phyloP scores from a whole-genome alignment of 2,113 vertebrate genomes.

The Nerophis lumbriciformis region DNA sequence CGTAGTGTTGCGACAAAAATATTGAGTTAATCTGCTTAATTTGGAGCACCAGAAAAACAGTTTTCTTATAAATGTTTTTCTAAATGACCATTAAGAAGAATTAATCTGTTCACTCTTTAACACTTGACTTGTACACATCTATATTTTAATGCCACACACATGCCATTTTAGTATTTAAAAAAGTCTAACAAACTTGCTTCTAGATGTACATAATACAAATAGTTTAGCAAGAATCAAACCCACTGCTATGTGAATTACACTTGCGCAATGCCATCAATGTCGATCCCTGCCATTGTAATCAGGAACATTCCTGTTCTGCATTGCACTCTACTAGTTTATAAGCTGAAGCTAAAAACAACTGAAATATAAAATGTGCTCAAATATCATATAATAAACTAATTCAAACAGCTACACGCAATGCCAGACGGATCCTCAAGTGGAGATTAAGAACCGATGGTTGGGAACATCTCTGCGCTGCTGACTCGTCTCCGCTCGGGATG shows the following conservation, averaged over 20 bases:
- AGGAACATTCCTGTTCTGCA: constrained; percentile 26
- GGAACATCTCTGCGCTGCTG: too few species aligned
- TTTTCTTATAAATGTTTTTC: too few species aligned
- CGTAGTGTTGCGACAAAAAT: too few species aligned
- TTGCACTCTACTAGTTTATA: constrained; percentile 7
- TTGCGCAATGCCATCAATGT: constrained; percentile 5
- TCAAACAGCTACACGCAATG: constrained; percentile 31
- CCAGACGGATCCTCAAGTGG: constrained; percentile 52
- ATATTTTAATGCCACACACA: constrained; percentile 12
- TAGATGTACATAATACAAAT: neutral
- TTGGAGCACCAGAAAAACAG: too few species aligned
- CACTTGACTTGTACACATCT: constrained; percentile 15
- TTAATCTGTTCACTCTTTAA: constrained; percentile 6
- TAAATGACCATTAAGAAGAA: neutral
- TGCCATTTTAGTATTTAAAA: constrained; percentile 5
- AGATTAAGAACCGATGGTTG: constrained; percentile 64
- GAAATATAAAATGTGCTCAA: neutral
- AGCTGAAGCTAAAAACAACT: constrained; percentile 17
- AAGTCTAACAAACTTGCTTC: constrained; percentile 8
- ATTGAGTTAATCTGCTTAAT: too few species aligned
- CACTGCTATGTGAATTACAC: constrained; percentile 5
- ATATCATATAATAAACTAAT: constrained; percentile 36
- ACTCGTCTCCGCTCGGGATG: too few species aligned
- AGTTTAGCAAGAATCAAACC: neutral
- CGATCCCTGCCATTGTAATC: constrained; percentile 12